Conservation (phyloP, 2,113 vertebrate species). For the Anseranas semipalmata region DNA sequence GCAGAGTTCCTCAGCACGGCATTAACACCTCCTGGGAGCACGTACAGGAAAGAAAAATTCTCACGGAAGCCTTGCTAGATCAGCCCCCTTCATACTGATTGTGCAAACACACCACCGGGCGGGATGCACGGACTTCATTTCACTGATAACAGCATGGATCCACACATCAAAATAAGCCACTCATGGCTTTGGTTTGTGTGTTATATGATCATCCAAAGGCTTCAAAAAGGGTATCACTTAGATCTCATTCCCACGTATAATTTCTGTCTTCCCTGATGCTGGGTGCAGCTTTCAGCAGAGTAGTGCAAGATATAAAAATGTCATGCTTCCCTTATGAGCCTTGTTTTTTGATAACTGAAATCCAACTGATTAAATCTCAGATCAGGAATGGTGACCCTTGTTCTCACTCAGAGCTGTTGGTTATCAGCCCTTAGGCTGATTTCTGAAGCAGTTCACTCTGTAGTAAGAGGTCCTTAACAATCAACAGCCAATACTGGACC, state of each 20-base stretch:
- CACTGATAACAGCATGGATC: neutral
- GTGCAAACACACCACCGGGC: neutral
- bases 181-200: neutral
- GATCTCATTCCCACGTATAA: neutral
- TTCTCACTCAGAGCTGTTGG: neutral
- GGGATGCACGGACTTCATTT: neutral
- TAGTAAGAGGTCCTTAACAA: neutral
- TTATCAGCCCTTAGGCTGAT: neutral
- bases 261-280: neutral
- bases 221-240: neutral
- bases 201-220: neutral
- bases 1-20: neutral
- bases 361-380: neutral
- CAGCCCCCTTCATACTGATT: neutral
- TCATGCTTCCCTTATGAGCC: neutral
- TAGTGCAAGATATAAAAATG: neutral
- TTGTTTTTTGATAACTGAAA: neutral
- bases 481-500: neutral
- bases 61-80: neutral
- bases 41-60: neutral
- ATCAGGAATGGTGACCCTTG: neutral
- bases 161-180: neutral
- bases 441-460: neutral
- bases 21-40: neutral
- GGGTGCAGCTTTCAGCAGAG: neutral